These are phyloP conservation scores for Sussaba pulchella DNA, from an alignment of 2,888 invertebrate genomes.

Conservation along the genomic window DNA sequence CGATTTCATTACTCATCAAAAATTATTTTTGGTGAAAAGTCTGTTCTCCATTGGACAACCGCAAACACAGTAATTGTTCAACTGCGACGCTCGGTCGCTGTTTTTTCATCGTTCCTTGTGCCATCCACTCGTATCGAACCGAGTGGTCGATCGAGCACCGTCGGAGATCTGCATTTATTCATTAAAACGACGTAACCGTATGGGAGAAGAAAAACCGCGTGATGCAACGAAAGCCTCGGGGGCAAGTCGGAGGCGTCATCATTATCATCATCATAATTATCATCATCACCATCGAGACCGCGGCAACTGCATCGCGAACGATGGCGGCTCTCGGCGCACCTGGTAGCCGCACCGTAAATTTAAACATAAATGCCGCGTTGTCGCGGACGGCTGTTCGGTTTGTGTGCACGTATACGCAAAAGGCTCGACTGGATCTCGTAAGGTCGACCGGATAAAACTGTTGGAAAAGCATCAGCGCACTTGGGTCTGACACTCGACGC, in stretches of 20 bases:
- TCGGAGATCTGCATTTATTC: constrained; percentile 74
- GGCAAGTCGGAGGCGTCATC: constrained; percentile 53
- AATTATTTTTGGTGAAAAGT: not conserved
- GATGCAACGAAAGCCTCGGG: constrained; percentile 53
- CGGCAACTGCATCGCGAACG: constrained; percentile 6
- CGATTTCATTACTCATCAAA: no score
- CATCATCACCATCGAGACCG: constrained; percentile 9
- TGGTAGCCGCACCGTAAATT: constrained; percentile 53
- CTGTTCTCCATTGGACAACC: not conserved
- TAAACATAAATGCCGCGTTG: constrained; percentile 51
- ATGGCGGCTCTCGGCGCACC: constrained; percentile 30
- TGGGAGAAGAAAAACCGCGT: constrained; percentile 10
- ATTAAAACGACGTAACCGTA: constrained; percentile 11
- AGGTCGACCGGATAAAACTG: constrained; percentile 16
- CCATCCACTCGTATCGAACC: constrained; percentile 70
- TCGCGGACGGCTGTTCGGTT: constrained; percentile 23
- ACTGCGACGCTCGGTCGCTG: not conserved
- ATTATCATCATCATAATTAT: constrained; percentile 40
- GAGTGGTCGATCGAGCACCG: constrained; percentile 36
- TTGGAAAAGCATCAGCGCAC: constrained; percentile 8
- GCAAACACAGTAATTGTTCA: not conserved
- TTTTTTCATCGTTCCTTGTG: constrained; percentile 69
- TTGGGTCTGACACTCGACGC: constrained; percentile 13
- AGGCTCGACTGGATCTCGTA: constrained; percentile 2
- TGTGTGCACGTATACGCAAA: no score